These are phyloP conservation scores for Sebastes vulpes DNA, from an alignment of 2,797 vertebrate species.

Conservation along the genomic window DNA sequence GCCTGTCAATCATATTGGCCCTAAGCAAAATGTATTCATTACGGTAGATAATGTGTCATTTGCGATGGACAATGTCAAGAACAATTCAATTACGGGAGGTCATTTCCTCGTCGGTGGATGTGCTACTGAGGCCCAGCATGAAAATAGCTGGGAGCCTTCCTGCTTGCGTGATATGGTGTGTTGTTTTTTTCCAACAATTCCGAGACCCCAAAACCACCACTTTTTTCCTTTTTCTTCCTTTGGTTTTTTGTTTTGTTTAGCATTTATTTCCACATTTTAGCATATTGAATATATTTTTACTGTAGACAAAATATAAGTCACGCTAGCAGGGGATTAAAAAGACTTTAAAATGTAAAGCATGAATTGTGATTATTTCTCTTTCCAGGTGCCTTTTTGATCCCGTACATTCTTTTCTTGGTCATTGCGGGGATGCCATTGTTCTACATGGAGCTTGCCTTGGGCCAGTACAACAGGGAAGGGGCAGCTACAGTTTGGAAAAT, in stretches of 20 bases:
- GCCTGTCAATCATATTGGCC: conserved; percentile 60
- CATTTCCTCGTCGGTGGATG: conserved; percentile 53
- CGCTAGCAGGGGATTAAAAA: background rate
- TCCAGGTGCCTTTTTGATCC: conserved; percentile 98
- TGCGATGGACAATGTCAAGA: conserved; percentile 62
- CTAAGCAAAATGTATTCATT: conserved; percentile 65
- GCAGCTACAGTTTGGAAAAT: conserved; percentile 99
- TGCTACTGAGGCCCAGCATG: conserved; percentile 30
- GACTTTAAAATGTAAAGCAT: background rate
- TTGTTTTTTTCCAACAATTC: conserved; percentile 36
- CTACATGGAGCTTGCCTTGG: conserved; percentile 99
- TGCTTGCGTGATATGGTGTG: conserved; percentile 2
- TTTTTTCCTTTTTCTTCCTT: background rate
- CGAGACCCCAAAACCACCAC: background rate
- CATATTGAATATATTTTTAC: background rate
- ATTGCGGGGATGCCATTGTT: conserved; percentile 99
- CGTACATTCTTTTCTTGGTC: conserved; percentile 95
- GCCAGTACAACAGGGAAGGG: conserved; percentile 98
- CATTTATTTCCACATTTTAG: background rate
- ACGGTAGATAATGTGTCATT: conserved; percentile 60
- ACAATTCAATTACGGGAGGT: conserved; percentile 56
- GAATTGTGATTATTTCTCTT: conserved; percentile 16
- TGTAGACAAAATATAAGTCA: background rate
- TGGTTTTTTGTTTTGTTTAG: background rate
- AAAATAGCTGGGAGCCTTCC: conserved; percentile 61